Evolutionary conservation across 1,140 invertebrate species (phyloP).

Genomic region (Mya arenaria): DNA sequence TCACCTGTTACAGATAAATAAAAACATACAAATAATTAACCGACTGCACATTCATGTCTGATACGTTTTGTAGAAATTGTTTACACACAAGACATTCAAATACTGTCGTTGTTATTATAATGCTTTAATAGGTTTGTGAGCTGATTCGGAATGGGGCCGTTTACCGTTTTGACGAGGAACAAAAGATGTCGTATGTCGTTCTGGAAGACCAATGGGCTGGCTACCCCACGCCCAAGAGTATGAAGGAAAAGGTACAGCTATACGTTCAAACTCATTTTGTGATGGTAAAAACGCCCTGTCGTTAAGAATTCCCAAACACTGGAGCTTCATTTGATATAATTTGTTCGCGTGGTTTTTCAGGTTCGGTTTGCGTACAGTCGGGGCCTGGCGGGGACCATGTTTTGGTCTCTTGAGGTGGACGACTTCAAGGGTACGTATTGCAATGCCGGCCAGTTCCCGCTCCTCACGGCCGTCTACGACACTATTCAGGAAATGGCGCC

Average conservation of each 20-base stretch:
- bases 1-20: not conserved
- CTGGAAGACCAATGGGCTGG: conserved; percentile 93
- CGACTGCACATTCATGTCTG: no score
- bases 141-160: conserved; percentile 64
- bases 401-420: conserved; percentile 86
- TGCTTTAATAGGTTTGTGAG: conserved; percentile 74
- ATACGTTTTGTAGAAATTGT: no score
- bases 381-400: conserved; percentile 82
- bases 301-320: no score
- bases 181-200: conserved; percentile 88
- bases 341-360: no score
- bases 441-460: conserved; percentile 82
- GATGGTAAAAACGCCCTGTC: no score
- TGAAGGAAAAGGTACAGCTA: conserved; percentile 86
- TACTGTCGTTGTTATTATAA: no score
- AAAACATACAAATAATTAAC: not conserved
- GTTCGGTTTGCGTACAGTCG: conserved; percentile 69
- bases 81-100: no score
- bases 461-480: conserved; percentile 81
- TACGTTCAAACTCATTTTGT: no score
- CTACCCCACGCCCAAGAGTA: conserved; percentile 90
- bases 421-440: conserved; percentile 75
- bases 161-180: conserved; percentile 84
- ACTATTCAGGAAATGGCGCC: not conserved
- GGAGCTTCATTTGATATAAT: no score